These are phyloP conservation scores for Ciconia nigra DNA, from an alignment of 2,797 vertebrate species.

Conservation along the genomic window DNA sequence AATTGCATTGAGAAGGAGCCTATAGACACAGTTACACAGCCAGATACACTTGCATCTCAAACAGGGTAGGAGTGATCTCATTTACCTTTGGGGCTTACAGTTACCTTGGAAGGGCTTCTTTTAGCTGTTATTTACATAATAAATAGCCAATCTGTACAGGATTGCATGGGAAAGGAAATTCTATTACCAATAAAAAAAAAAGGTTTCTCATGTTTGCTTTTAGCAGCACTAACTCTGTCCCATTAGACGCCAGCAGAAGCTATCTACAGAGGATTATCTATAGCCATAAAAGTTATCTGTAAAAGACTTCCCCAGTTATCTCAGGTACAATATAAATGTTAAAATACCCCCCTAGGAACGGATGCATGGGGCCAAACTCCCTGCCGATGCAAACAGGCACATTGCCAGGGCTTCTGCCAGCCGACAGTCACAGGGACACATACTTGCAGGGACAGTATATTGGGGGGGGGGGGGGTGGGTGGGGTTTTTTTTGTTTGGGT, in stretches of 20 bases:
- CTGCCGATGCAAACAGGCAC: neutral
- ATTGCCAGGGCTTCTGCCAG: neutral
- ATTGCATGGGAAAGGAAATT: neutral
- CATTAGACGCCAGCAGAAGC: neutral
- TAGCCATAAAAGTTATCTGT: neutral
- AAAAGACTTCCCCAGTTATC: neutral
- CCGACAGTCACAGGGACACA: neutral
- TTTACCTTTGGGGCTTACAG: neutral
- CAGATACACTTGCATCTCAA: neutral
- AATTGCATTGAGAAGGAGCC: neutral
- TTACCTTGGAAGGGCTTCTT: constrained; percentile 22
- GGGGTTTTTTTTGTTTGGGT: no score
- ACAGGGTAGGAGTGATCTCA: neutral
- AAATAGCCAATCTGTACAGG: neutral
- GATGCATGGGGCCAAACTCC: neutral
- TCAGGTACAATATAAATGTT: neutral
- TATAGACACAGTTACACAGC: neutral
- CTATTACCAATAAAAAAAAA: neutral
- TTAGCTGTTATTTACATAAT: constrained; percentile 4
- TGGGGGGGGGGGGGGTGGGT: neutral
- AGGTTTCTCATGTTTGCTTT: neutral
- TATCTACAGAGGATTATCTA: neutral
- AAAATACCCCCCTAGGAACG: neutral
- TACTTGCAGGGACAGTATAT: neutral
- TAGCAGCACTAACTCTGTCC: neutral